Evolutionary conservation across 2,888 invertebrate genomes (phyloP), one percentile per base, ranked within the genome.

Genomic region (Eueremaeus valkanovi): DNA sequence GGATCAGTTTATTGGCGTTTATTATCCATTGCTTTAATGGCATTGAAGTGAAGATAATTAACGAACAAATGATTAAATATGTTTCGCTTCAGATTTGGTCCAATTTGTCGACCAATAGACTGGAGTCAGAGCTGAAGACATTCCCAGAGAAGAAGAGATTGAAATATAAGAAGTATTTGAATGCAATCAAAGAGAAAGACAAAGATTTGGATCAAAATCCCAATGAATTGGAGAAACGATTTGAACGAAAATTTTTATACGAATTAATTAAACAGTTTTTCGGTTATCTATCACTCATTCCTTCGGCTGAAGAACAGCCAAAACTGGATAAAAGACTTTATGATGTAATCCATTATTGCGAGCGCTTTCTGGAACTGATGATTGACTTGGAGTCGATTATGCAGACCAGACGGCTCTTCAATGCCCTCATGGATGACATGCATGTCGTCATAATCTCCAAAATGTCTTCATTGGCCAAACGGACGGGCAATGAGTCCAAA

Each of bases 21-120:
- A 86, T 99, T 1, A 95, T 95, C 84, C 95, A 97, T 83, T 94
- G 95, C 82, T 97, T 98, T 82, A 96, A 96, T 81, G 96, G 96
- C 80, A 92, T 99, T 49, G 80, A 80, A 90, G 92, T 96, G 74
- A 91, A 91, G 80, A 84, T 99, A 61, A 93, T 99, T 76, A 86
- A 98, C 55, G 92, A 94, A 80, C 94, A 96, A 84, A 92, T 93
- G 13, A 93, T 93, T 83, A 87, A 91, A 76, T 86, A 98, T 6
- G 93, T 96, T 0, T 95, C 95, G 0, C 85, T 99, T 16, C 90
- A 94, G 16, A 95, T 95, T 88, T 98, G 98, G 97, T 86, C 89
- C 72, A 92, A 92, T 77, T 85, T 98, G 73, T 91, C 95, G 81
- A 90, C 85, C 87, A 90, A 90, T 83, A 82, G 86, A 72, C 86